A percentile compares a stretch with the other conserved stretches of the same genome.
phyloP scores from a whole-genome alignment of 2,888 invertebrate genomes.

The Clepsis dumicolana region DNA sequence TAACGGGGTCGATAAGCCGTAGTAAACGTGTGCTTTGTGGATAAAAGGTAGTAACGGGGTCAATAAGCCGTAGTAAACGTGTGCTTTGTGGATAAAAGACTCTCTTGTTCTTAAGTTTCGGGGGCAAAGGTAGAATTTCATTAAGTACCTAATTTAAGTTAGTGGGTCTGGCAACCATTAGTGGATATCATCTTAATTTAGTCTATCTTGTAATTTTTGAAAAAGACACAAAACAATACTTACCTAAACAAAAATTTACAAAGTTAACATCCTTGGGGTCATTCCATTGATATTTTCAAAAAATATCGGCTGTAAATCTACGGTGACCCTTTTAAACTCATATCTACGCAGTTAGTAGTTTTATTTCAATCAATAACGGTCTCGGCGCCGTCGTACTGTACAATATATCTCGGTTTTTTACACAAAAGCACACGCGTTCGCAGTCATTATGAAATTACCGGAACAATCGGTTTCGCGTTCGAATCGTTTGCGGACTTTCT shows the following conservation, averaged over 20 bases:
- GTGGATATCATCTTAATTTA: neutral
- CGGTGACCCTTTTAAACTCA: neutral
- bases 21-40: neutral
- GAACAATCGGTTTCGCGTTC: constrained; percentile 30
- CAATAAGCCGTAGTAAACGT: neutral
- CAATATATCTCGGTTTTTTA: neutral
- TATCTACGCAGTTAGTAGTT: neutral
- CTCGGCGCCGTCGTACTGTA: neutral
- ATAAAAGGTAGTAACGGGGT: neutral
- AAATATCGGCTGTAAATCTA: no score
- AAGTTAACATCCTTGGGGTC: no score
- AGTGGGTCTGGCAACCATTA: neutral
- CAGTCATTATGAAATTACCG: constrained; percentile 17
- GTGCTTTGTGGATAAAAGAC: neutral
- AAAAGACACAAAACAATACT: no score
- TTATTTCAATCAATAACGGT: neutral
- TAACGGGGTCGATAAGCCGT: neutral
- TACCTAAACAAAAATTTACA: no score
- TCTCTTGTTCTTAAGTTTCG: neutral
- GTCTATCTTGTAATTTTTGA: no score
- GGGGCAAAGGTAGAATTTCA: neutral
- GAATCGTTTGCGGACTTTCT: constrained; percentile 35
- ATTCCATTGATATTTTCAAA: no score
- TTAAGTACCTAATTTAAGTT: neutral
- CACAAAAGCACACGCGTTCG: constrained; percentile 2